Evolutionary conservation across 2,888 invertebrate species (phyloP).

Genomic region (Apoderus coryli): DNA sequence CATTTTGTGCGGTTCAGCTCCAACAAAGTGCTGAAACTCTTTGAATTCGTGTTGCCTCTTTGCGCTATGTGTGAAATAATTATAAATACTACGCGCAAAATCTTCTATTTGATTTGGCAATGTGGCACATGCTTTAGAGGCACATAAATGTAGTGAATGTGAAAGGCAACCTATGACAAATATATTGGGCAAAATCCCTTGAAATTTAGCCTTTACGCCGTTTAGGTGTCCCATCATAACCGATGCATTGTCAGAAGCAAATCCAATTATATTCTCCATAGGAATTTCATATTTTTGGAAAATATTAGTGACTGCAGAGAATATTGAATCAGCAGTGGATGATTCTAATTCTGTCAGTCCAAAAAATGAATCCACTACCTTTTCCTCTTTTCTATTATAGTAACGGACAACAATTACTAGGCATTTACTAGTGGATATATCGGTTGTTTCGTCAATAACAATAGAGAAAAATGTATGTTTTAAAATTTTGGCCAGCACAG

Average conservation of each 20-base stretch:
- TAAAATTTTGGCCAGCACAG: too few relatives aligned
- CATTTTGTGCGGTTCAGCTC: too few relatives aligned
- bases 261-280: slow-evolving; percentile 12
- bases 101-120: too few relatives aligned
- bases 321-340: slow-evolving; percentile 7
- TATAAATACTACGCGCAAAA: too few relatives aligned
- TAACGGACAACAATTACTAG: slow-evolving; percentile 2
- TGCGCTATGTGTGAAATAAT: too few relatives aligned
- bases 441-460: slow-evolving; percentile 5
- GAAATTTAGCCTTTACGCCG: slow-evolving; percentile 10
- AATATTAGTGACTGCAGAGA: slow-evolving; percentile 8
- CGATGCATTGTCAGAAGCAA: slow-evolving; percentile 15
- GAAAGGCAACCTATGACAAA: too few relatives aligned
- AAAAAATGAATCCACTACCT: slow-evolving; percentile 5
- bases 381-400: slow-evolving; percentile 1
- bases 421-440: slow-evolving; percentile 4
- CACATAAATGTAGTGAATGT: too few relatives aligned
- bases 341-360: slow-evolving; percentile 2
- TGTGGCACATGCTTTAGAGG: too few relatives aligned
- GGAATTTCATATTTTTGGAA: slow-evolving; percentile 10
- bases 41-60: too few relatives aligned
- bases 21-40: too few relatives aligned
- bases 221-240: slow-evolving; percentile 15
- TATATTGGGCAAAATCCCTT: too few relatives aligned
- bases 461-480: too few relatives aligned